These are phyloP conservation scores for Trematomus loennbergii DNA, from an alignment of 2,113 vertebrate genomes.

Conservation along the genomic window DNA sequence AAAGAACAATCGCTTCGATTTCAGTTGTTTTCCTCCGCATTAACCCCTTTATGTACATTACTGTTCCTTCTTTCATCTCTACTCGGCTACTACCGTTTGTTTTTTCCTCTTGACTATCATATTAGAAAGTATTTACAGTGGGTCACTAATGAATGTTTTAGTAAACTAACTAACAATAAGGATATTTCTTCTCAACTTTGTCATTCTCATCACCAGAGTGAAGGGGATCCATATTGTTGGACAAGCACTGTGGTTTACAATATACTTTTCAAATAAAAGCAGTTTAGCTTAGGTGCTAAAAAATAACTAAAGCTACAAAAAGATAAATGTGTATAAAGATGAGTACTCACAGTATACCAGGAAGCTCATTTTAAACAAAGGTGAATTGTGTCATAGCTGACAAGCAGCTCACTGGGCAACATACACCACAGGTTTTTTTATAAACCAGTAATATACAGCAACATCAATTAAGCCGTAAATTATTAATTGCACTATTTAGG, in stretches of 20 bases:
- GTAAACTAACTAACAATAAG: neutral
- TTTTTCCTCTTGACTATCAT: too few relatives aligned
- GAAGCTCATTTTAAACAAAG: conserved; percentile 11
- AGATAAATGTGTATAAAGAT: too few relatives aligned
- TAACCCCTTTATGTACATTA: too few relatives aligned
- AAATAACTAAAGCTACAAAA: too few relatives aligned
- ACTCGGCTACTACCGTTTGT: too few relatives aligned
- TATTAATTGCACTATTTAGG: conserved; percentile 12
- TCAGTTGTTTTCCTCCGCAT: too few relatives aligned
- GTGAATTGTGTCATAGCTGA: neutral
- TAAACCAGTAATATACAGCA: conserved; percentile 7
- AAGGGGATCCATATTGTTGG: neutral
- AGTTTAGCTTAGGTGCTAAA: neutral
- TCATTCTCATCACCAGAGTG: neutral
- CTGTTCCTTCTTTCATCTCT: too few relatives aligned
- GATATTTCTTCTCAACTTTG: neutral
- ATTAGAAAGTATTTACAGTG: neutral
- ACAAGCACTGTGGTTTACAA: neutral
- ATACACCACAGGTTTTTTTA: neutral
- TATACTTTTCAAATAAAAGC: neutral
- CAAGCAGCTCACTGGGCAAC: neutral
- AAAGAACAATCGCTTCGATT: too few relatives aligned
- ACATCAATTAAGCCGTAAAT: conserved; percentile 21
- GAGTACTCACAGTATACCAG: too few relatives aligned
- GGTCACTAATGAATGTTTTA: neutral